These are phyloP conservation scores for Microcebus tavaratra DNA, from an alignment of 2,113 vertebrate genomes.

Conservation along the genomic window DNA sequence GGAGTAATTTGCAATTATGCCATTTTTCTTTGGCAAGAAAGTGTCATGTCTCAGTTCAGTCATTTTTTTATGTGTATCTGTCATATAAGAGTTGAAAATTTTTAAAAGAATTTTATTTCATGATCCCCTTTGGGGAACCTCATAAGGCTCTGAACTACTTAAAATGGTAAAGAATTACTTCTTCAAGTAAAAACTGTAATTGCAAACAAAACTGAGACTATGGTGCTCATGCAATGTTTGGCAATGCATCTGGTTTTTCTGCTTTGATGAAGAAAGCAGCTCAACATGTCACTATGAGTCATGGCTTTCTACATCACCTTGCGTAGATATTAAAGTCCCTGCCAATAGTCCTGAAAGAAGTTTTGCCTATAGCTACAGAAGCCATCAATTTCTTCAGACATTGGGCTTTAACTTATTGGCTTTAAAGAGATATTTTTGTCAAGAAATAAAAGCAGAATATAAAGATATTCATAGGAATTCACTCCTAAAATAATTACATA, in stretches of 20 bases:
- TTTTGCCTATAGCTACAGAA: neutral
- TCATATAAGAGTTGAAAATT: neutral
- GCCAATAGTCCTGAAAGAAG: neutral
- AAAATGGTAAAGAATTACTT: constrained; percentile 34
- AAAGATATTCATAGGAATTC: constrained; percentile 2
- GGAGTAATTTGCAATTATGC: neutral
- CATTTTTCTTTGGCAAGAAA: neutral
- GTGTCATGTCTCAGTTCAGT: neutral
- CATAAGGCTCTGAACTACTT: neutral
- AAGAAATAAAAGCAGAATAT: constrained; percentile 22
- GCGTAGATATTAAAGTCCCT: neutral
- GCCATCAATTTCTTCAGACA: constrained; percentile 31
- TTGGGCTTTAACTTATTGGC: neutral
- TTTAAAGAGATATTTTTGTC: constrained; percentile 18
- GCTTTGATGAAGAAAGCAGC: constrained; percentile 63
- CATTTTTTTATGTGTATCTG: constrained; percentile 27
- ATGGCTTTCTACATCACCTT: constrained; percentile 7
- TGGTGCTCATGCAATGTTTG: neutral
- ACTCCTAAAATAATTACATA: neutral
- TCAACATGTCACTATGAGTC: constrained; percentile 48
- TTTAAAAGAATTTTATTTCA: constrained; percentile 14
- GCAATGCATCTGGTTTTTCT: constrained; percentile 67
- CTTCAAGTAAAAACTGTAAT: neutral
- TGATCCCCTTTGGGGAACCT: neutral
- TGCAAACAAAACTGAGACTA: constrained; percentile 9